Base-by-base conservation (phyloP, 2,888 invertebrate genomes). In the Trissolcus japonicus region DNA sequence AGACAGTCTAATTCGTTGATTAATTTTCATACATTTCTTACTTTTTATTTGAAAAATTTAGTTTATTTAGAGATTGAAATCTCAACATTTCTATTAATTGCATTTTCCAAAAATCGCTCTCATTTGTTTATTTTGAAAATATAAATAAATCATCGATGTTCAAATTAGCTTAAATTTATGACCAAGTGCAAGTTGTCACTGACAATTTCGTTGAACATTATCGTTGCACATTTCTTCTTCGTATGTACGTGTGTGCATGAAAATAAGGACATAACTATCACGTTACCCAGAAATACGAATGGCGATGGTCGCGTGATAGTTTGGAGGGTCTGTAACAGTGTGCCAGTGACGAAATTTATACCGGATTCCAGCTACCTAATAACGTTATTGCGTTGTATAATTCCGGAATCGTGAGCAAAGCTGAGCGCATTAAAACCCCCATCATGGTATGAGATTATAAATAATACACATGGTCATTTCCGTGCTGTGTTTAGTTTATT, bases 401-500 rank as follows among this genome's bases (percentile, higher is more conserved):
- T 84, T 84, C 81, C 79, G 76, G 66, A 78, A 68, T 57, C 75
- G 80, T 79, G 81, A 80, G 82, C 76, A 78, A 78, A 79, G 79
- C 79, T 79, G 78, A 73, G 78, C 82, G 75, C 85, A 85, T 86
- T 86, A 86, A 86, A 86, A 84, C 84, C 83, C 80, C 82, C 82
- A 82, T 80, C 83, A 82, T 82, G 80, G 80, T 79, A 74, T 72
- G 82, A 80, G 82, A 35, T 7, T 86, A 87, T 86, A 86, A 87
- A 86, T 87, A 86, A 87, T 87, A 85, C 83, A 78, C 80, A 82
- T 76, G 83, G 86, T 86, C 85, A 86, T 86, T 87, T 87, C 86
- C 86, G 86, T 87, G 85, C 85, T 85, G 85, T 85, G 86, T 86
- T 87, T 85, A 86, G 86, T 87, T 87, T 87, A 87, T 86, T 86